Percentiles rank a stretch among this genome's conserved stretches.
Evolutionary conservation across 2,888 invertebrate genomes (phyloP).

Genomic region (Strigamia transsilvanica): DNA sequence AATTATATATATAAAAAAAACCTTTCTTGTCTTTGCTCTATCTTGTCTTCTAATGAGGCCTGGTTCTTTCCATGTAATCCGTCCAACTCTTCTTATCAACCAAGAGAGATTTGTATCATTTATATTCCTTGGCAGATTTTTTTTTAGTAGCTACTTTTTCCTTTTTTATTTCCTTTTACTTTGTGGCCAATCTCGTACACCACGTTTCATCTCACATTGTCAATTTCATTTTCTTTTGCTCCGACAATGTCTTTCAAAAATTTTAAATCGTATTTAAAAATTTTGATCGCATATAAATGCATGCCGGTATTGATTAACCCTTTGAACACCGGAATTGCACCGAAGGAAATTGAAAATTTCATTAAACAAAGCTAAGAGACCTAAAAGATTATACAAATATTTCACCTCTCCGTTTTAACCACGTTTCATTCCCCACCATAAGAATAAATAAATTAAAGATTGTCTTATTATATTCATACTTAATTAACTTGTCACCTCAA

Average conservation of each 20-base stretch:
- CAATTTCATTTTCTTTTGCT: conserved; percentile 16
- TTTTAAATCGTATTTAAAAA: background rate
- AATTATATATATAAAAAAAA: background rate
- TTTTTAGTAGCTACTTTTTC: background rate
- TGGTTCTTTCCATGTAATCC: conserved; percentile 45
- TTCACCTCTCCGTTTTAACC: too few relatives aligned
- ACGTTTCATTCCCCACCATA: too few relatives aligned
- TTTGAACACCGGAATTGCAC: too few relatives aligned
- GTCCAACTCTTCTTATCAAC: conserved; percentile 47
- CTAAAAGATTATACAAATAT: too few relatives aligned
- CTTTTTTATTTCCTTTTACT: background rate
- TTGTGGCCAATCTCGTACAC: conserved; percentile 26
- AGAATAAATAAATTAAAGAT: too few relatives aligned
- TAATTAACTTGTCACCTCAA: conserved; percentile 40
- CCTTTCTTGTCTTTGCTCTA: conserved; percentile 25
- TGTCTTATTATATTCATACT: background rate
- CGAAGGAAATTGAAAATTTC: too few relatives aligned
- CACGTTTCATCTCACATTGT: background rate
- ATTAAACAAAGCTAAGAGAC: too few relatives aligned
- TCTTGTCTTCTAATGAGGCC: conserved; percentile 45
- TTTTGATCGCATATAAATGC: background rate
- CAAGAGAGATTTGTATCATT: conserved; percentile 43
- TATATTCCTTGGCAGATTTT: conserved; percentile 41
- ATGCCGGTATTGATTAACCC: too few relatives aligned
- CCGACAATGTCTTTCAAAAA: background rate